Evolutionary conservation across 2,888 invertebrate species (phyloP).

Genomic region (Trichogramma evanescens): DNA sequence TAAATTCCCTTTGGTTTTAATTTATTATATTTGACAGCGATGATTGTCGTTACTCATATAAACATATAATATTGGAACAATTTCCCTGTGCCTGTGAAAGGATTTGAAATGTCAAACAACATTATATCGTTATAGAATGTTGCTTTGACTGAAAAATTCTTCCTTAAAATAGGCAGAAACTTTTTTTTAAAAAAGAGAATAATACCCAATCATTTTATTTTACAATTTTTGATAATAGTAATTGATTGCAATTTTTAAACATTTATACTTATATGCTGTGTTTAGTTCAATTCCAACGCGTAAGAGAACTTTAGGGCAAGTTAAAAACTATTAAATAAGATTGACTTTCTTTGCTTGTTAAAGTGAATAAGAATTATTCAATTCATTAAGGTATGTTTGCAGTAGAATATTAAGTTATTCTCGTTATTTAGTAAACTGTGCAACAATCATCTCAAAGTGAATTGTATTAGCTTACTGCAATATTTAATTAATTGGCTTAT

Average conservation of each 20-base stretch:
- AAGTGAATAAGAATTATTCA: not conserved
- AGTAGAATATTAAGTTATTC: not conserved
- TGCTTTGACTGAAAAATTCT: no score
- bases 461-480: not conserved
- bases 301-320: not conserved
- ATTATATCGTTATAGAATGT: no score
- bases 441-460: not conserved
- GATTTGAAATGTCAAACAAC: no score
- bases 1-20: no score
- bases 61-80: constrained; percentile 22
- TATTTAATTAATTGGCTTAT: not conserved
- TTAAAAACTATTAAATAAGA: not conserved
- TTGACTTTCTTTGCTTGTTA: constrained; percentile 12
- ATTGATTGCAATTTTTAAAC: no score
- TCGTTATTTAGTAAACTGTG: constrained; percentile 5
- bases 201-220: no score
- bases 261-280: no score
- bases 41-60: constrained; percentile 36
- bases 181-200: no score
- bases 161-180: no score
- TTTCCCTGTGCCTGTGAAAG: not conserved
- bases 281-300: not conserved
- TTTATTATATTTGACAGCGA: constrained; percentile 17
- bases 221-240: no score
- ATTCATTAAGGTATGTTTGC: not conserved